Base-by-base conservation (phyloP, 2,797 vertebrate species). In the Otolemur crassicaudatus region DNA sequence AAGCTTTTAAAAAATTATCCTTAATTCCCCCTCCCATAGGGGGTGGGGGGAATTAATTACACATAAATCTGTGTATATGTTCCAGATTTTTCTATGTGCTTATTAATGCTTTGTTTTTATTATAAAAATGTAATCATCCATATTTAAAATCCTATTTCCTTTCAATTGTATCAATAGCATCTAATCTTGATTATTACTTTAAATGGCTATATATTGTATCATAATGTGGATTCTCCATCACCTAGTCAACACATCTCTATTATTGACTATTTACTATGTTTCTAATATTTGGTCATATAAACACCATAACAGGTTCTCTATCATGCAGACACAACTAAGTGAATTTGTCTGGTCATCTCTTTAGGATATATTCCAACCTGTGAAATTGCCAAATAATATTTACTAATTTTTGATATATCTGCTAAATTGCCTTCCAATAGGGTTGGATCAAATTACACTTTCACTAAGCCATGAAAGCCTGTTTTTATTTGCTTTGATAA, bases 41-140 rank as follows among this genome's bases (percentile, higher is more conserved):
- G 49, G 49, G 49, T 40, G 40, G 40, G 40, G 4, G 5, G 13
- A 46, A 49, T 49, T 49, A 53, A 53, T 53, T 53, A 16, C 49
- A 53, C 14, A 53, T 53, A 16, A 53, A 53, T 53, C 49, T 23
- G 1, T 65, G 7, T 11, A 27, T 90, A 91, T 43, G 0, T 67
- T 76, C 58, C 65, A 84, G 43, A 56, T 31, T 77, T 85, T 90
- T 94, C 60, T 80, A 67, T 63, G 56, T 1, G 43, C 46, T 97
- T 83, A 77, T 63, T 73, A 90, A 88, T 49, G 43, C 12, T 94
- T 83, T 75, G 14, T 60, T 96, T 67, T 76, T 70, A 82, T 91
- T 70, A 85, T 91, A 87, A 97, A 90, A 89, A 89, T 86, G 7
- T 23, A 94, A 82, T 72, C 14, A 70, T 8, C 37, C 2, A 27